Evolutionary conservation across 2,797 vertebrate genomes (phyloP).

Genomic region (Silurus lanzhouensis): DNA sequence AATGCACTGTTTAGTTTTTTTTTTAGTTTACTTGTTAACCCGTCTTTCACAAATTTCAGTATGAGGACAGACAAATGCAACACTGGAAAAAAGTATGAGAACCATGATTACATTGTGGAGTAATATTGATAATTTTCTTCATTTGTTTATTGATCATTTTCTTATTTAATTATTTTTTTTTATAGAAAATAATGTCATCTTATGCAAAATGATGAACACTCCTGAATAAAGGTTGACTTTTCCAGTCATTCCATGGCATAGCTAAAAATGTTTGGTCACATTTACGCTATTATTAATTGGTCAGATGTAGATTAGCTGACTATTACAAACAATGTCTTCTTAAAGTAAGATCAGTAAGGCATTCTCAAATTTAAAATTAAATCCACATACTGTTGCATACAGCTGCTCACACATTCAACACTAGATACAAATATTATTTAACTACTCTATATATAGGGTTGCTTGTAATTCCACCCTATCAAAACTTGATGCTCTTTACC

Average conservation of each 20-base stretch:
- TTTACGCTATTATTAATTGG: not conserved
- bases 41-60: not conserved
- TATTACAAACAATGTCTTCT: not conserved
- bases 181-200: too few relatives aligned
- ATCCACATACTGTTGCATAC: not conserved
- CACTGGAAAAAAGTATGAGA: not conserved
- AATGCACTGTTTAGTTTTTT: not conserved
- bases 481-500: too few relatives aligned
- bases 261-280: not conserved
- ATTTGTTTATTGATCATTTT: too few relatives aligned
- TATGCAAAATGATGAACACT: not conserved
- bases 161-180: too few relatives aligned
- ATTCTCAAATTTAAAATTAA: not conserved
- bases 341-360: not conserved
- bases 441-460: too few relatives aligned
- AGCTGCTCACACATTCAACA: not conserved
- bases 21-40: too few relatives aligned
- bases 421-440: not conserved
- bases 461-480: too few relatives aligned
- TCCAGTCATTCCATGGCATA: not conserved
- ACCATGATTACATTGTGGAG: too few relatives aligned
- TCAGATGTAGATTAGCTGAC: not conserved
- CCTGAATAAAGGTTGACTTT: not conserved
- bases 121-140: not conserved
- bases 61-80: not conserved